phyloP scores from a whole-genome alignment of 1,140 invertebrate genomes.

The Colletes latitarsis region DNA sequence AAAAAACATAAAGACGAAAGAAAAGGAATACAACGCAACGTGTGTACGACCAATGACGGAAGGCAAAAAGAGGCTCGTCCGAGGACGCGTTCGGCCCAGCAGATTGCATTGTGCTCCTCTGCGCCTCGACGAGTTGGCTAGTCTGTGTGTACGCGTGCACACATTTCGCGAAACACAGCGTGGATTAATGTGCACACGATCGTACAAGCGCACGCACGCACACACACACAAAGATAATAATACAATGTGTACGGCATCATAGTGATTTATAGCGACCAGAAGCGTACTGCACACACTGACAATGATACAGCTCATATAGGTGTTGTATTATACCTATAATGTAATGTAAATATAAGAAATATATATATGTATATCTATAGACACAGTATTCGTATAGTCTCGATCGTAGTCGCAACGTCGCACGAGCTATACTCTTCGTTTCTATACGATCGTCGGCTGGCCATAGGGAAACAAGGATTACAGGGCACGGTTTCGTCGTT shows the following conservation, averaged over 20 bases:
- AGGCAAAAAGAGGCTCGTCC: constrained; percentile 53
- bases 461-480: constrained; percentile 18
- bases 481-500: constrained; percentile 12
- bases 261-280: constrained; percentile 73
- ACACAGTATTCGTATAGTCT: constrained; percentile 41
- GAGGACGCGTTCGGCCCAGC: constrained; percentile 33
- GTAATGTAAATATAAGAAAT: constrained; percentile 50
- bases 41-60: constrained; percentile 54
- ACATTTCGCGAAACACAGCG: constrained; percentile 37
- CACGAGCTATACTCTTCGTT: constrained; percentile 53
- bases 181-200: constrained; percentile 33
- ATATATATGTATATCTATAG: constrained; percentile 50
- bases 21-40: constrained; percentile 34
- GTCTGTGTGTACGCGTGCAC: constrained; percentile 52
- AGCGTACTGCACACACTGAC: constrained; percentile 81
- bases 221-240: constrained; percentile 34
- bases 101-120: constrained; percentile 29
- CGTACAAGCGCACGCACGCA: constrained; percentile 10
- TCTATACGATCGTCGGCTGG: constrained; percentile 56
- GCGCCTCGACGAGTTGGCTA: constrained; percentile 51
- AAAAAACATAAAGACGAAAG: background rate
- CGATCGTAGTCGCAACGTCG: constrained; percentile 58
- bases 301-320: constrained; percentile 75
- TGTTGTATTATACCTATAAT: constrained; percentile 62
- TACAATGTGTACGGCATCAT: constrained; percentile 53